Base-by-base conservation (phyloP, 2,797 vertebrate species). In the Pogonophryne albipinna region DNA sequence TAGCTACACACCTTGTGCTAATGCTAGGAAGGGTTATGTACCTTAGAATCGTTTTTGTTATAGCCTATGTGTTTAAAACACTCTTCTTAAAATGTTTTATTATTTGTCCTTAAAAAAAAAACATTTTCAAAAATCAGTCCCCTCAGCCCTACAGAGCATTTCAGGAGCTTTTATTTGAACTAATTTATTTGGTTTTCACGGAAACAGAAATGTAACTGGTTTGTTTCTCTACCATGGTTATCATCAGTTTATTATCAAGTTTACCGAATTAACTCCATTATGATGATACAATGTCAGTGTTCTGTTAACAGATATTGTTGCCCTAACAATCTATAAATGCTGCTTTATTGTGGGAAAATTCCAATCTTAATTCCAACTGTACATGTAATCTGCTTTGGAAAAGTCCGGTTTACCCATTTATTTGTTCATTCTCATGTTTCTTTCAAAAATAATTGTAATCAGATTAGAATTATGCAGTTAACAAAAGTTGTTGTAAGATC, bases 311-410 rank as follows among this genome's bases (percentile, higher is more conserved):
- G 10, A 3, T 67, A 63, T 53, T 47, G 13, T 10, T 13, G 4
- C 3, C 1, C n/a, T 55, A 19, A 13, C 5, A 12, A 19, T 49
- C 7, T 3, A 8, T 1, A 15, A 27, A 10, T 46, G 34, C 23
- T 45, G 53, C 52, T 80, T 65, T 50, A 55, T 7, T 55, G 46
- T 65, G 50, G 13, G 51, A 5, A 82, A 80, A 71, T 56, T 20
- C 15, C 34, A n/a, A 55, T 61, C 56, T 72, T 16, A 34, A 62
- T 72, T 69, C 66, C 42, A 75, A 9, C 60, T 16, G 49, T 42
- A 17, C 71, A 64, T 82, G 71, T 79, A 71, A 87, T 64, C 45
- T 31, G 57, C 71, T 67, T 53, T 74, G 10, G n/a, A 7, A 60
- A 69, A 77, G 10, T 9, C 51, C 8, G 58, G 71, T 64, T 87